phyloP scores from a whole-genome alignment of 92 coral and sea anemone genomes.

The Phenganax marumi region DNA sequence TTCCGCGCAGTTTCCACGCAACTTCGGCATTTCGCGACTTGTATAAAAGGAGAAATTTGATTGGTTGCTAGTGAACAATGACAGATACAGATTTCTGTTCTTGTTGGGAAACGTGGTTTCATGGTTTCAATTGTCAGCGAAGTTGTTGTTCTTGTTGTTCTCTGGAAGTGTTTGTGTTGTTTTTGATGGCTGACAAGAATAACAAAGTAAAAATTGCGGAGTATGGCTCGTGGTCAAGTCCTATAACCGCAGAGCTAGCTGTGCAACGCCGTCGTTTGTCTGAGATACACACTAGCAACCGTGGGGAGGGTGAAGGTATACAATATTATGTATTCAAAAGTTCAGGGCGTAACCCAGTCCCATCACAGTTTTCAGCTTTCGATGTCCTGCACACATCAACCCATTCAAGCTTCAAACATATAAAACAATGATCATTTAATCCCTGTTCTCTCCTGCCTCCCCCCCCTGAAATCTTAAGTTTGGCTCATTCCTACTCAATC shows the following conservation, averaged over 20 bases:
- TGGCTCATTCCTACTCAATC: background rate
- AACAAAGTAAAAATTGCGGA: conserved; percentile 37
- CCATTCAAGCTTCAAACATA: no score
- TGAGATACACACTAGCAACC: conserved; percentile 27
- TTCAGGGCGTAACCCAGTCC: no score
- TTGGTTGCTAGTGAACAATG: conserved; percentile 57
- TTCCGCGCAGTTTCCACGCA: conserved; percentile 55
- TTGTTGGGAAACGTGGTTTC: no score
- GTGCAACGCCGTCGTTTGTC: conserved; percentile 59
- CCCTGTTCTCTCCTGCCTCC: background rate
- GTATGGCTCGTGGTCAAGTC: conserved; percentile 94
- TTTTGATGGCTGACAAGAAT: conserved; percentile 24
- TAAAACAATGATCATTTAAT: no score
- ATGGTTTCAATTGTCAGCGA: no score
- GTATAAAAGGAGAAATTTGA: conserved; percentile 73
- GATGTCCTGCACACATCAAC: no score
- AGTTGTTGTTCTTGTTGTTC: no score
- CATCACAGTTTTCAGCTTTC: no score
- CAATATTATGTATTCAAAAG: conserved; percentile 60
- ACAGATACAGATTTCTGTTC: no score
- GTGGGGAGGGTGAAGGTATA: conserved; percentile 6
- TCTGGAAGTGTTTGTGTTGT: no score
- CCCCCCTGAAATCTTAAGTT: background rate
- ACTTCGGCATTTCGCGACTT: conserved; percentile 67
- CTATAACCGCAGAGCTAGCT: conserved; percentile 70